Evolutionary conservation across 1,140 invertebrate species (phyloP).

Genomic region (Nasonia giraulti): DNA sequence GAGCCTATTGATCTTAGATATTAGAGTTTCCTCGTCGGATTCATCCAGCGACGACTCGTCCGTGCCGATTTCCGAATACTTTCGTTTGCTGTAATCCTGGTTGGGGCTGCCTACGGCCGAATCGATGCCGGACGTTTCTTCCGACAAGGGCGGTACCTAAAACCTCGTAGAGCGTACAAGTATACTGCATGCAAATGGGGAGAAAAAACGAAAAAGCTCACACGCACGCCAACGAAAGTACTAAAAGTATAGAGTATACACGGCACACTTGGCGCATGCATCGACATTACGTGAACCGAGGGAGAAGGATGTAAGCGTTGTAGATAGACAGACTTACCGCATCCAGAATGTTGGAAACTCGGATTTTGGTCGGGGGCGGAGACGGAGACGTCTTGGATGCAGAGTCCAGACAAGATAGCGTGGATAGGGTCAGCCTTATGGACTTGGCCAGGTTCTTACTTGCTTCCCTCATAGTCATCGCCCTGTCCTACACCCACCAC

Average conservation of each 20-base stretch:
- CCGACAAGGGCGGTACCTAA: neutral
- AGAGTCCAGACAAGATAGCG: conserved; percentile 66
- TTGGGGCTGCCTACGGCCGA: neutral
- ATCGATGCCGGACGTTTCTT: neutral
- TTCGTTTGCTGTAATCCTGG: conserved; percentile 53
- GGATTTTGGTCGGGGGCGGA: conserved; percentile 68
- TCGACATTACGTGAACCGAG: no score
- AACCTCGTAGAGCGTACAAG: neutral
- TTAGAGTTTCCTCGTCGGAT: conserved; percentile 55
- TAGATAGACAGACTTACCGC: conserved; percentile 54
- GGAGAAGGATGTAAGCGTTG: no score
- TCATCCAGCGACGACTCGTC: conserved; percentile 50
- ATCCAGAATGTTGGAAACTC: conserved; percentile 59
- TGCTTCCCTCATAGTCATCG: conserved; percentile 61
- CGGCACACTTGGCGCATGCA: no score
- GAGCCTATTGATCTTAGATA: conserved; percentile 57
- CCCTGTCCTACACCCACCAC: conserved; percentile 66
- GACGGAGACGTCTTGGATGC: conserved; percentile 62
- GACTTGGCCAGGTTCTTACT: conserved; percentile 65
- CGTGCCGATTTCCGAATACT: conserved; percentile 52
- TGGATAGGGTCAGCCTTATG: conserved; percentile 66
- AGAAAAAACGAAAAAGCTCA: no score
- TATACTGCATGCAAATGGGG: no score
- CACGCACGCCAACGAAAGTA: no score
- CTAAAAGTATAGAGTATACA: no score